Evolutionary conservation across 2,113 vertebrate genomes (phyloP).

Genomic region (Passer domesticus): DNA sequence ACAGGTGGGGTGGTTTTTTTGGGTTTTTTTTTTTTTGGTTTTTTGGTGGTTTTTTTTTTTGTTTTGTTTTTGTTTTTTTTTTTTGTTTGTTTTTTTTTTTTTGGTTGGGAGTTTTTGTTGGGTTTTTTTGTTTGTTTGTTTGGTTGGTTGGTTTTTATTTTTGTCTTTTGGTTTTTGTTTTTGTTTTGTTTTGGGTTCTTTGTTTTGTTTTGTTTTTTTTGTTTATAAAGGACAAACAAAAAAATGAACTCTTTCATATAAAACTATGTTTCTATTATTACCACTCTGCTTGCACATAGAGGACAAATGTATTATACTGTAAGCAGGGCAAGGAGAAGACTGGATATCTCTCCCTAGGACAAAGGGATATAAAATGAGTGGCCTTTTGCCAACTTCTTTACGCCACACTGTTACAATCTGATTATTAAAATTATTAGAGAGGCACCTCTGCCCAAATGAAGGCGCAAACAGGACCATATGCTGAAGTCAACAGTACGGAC

Average conservation of each 20-base stretch:
- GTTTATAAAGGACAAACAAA: not conserved
- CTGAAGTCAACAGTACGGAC: not conserved
- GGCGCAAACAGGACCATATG: not conserved
- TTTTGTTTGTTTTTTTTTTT: no score
- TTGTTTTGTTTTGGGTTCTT: no score
- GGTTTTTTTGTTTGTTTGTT: no score
- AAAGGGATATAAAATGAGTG: not conserved
- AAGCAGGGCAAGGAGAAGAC: not conserved
- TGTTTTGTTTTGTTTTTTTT: not conserved
- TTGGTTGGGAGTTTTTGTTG: no score
- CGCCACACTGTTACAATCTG: not conserved
- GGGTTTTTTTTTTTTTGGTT: no score
- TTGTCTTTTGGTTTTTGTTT: no score
- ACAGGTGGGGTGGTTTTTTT: no score
- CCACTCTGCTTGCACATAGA: not conserved
- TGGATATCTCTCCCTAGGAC: not conserved
- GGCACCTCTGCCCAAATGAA: not conserved
- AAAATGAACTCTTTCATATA: not conserved
- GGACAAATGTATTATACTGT: not conserved
- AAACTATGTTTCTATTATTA: fast-evolving
- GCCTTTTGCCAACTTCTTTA: not conserved
- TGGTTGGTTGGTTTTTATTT: no score
- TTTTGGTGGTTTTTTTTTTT: not conserved
- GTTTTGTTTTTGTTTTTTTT: no score
- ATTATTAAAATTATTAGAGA: not conserved